Evolutionary conservation across 2,113 vertebrate genomes (phyloP).

Genomic region (Macquaria australasica): DNA sequence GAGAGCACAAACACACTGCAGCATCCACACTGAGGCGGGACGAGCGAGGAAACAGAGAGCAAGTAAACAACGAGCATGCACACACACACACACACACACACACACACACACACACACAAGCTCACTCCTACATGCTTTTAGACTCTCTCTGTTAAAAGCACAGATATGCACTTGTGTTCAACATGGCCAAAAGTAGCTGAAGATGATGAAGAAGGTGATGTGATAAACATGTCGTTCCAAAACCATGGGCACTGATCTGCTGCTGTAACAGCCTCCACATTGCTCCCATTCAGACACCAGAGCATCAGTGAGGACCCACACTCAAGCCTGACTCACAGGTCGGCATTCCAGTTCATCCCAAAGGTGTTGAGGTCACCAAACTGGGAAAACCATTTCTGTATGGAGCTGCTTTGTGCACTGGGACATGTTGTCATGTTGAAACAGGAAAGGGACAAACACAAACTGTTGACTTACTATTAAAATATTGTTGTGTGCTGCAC

Average conservation of each 20-base stretch:
- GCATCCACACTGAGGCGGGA: slow-evolving; percentile 35
- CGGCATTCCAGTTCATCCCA: background rate
- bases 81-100: slow-evolving; percentile 6
- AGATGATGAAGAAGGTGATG: background rate
- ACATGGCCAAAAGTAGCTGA: background rate
- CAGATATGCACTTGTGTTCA: background rate
- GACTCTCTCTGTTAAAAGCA: slow-evolving; percentile 41
- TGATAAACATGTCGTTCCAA: background rate
- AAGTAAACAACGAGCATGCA: slow-evolving; percentile 2
- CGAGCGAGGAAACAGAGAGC: slow-evolving; percentile 25
- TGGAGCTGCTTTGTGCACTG: background rate
- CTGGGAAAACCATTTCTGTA: background rate
- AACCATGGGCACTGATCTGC: background rate
- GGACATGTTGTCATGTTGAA: background rate
- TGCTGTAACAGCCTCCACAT: background rate
- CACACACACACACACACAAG: slow-evolving; percentile 1
- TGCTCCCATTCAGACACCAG: too few relatives aligned
- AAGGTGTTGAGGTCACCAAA: background rate
- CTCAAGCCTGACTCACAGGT: background rate
- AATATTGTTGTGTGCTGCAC: too few relatives aligned
- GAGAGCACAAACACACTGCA: slow-evolving; percentile 58
- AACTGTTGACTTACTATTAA: background rate
- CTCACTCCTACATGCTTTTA: slow-evolving; percentile 38
- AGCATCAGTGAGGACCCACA: background rate
- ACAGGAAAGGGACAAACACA: background rate